Percentiles rank a stretch among this genome's conserved stretches.
These are phyloP conservation scores for Hipparchia semele DNA, from an alignment of 2,888 invertebrate genomes.

Conservation along the genomic window DNA sequence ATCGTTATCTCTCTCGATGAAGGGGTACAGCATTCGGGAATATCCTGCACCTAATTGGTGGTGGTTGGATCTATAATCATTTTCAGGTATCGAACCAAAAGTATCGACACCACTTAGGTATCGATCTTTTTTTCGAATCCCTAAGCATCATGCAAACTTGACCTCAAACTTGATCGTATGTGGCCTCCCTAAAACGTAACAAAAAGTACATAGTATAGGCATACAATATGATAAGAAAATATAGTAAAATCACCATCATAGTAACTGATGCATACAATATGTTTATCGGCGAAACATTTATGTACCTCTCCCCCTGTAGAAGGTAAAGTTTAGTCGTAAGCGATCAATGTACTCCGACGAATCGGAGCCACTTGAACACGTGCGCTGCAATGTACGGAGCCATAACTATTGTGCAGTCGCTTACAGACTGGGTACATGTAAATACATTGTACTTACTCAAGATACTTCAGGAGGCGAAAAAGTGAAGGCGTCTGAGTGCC, in stretches of 20 bases:
- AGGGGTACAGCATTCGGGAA: no score
- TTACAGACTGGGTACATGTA: slow-evolving; percentile 37
- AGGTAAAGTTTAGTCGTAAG: slow-evolving; percentile 16
- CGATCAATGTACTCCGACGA: slow-evolving; percentile 28
- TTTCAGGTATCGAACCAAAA: no score
- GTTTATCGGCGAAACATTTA: not conserved
- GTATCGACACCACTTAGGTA: no score
- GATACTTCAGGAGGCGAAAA: slow-evolving; percentile 59
- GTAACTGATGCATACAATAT: not conserved
- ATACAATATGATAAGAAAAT: not conserved
- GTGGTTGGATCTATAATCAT: no score
- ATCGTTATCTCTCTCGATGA: no score
- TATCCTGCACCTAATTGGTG: no score
- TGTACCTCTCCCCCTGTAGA: not conserved
- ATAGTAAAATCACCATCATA: not conserved
- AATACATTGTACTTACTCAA: slow-evolving; percentile 62
- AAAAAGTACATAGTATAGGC: not conserved
- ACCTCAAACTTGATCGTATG: no score
- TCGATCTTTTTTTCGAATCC: no score
- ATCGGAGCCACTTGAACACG: slow-evolving; percentile 47
- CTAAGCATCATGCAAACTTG: no score
- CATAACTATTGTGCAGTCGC: slow-evolving; percentile 26
- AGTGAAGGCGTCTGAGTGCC: slow-evolving; percentile 59
- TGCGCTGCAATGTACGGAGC: slow-evolving; percentile 27
- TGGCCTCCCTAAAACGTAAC: not conserved